Evolutionary conservation across 2,113 vertebrate species (phyloP), one percentile per base, ranked within the genome.

Genomic region (Eulacestoma nigropectus): DNA sequence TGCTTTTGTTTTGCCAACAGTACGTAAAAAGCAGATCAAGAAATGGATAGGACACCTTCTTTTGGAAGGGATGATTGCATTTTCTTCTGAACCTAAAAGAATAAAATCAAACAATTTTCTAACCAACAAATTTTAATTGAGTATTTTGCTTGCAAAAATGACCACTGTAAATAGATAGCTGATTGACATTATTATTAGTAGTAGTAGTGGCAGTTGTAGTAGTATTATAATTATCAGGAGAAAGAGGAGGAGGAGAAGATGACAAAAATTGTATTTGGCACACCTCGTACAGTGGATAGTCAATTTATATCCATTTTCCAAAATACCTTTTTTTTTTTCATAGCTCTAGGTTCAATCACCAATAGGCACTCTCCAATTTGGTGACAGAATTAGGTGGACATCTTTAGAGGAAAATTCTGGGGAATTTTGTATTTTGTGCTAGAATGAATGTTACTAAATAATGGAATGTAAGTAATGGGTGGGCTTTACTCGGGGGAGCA

Each of bases 281-380:
- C 4, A 4, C 10, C 2, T 81, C n/a, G 22, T n/a, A 67, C 15
- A 81, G 11, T 1, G 3, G 29, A 30, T 2, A 41, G 18, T 35
- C 44, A 37, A 17, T 47, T 20, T 52, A 11, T 6, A 2, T 32
- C 11, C 12, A 3, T 81, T 75, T 93, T 57, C 13, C 44, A 83
- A 69, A 62, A 46, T 21, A 29, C 3, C 3, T 68, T 65, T 29
- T 11, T 32, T 70, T 75, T 44, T 49, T 6, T 23, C 42, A 41
- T 11, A 79, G 7, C 5, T 35, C 15, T 18, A 52, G 9, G 7
- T 68, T 78, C 29, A 87, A 9, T 8, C 29, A 65, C 32, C 7
- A 32, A 25, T 4, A 49, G 6, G 18, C 13, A 47, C 4, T 44
- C 37, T 63, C 39, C 20, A 68, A 29, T 41, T 46, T 60, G 37